Base-by-base conservation (phyloP, 2,888 invertebrate species). In the Linnaemya tessellans region DNA sequence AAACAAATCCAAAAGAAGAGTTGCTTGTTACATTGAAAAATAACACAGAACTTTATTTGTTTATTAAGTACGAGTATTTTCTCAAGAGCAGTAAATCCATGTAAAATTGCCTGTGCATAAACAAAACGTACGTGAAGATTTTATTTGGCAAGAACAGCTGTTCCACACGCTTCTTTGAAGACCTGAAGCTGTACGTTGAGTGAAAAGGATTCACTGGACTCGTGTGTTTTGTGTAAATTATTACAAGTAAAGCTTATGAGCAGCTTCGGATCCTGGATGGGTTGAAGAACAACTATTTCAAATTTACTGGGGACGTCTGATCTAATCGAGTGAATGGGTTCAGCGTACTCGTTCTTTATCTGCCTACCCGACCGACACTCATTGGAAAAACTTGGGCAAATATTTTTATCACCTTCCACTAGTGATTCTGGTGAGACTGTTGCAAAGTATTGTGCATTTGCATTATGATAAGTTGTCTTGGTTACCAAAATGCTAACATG, bases 391-490 rank as follows among this genome's bases (percentile, higher is more conserved):
- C 3, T 67, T 18, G 13, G 20, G 35, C 15, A 30, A 49, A 51
- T 49, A 22, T 4, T 62, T 49, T n/a, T 20, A 15, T 56, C 22
- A 35, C 46, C 35, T 41, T 25, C 0, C 46, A 13, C 8, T 41
- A 18, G 5, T 18, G 2, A 30, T 13, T 51, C 15, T 54, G 56
- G 38, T 70, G 38, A 15, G 60, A 41, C 30, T 43, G 49, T 74
- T 73, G 20, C 46, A 22, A 80, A 84, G 64, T 75, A 81, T 73
- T 78, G 3, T 30, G 30, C 30, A 81, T 84, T 81, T 79, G 81
- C 81, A 84, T 84, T 79, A 81, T 77, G 84, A 81, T 74, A 84
- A 81, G 78, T 81, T 84, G 81, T 84, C 74, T 79, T 78, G 73
- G 78, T 78, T 78, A 70, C 73, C 64, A 64, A 74, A 84, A 68